Percentiles rank a stretch among this genome's conserved stretches.
Evolutionary conservation across 1,140 invertebrate genomes (phyloP).

Genomic region (Meloidogyne chitwoodi): DNA sequence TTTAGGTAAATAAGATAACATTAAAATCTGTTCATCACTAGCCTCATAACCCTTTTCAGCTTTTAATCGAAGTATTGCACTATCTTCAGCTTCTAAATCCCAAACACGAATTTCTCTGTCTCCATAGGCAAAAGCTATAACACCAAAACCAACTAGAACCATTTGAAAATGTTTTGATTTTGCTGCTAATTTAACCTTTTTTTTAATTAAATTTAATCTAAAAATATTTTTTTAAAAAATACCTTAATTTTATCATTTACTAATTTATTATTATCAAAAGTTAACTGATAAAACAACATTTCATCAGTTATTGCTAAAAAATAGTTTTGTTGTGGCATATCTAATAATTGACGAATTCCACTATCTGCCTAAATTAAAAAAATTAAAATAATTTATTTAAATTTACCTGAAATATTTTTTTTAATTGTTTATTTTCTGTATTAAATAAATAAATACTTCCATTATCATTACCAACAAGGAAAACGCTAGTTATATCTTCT

Average conservation of each 20-base stretch:
- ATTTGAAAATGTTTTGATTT: constrained; percentile 66
- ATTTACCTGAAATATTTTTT: constrained; percentile 33
- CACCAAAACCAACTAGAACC: constrained; percentile 22
- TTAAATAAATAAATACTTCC: constrained; percentile 34
- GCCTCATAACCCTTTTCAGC: constrained; percentile 60
- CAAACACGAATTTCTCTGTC: constrained; percentile 72
- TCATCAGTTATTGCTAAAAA: constrained; percentile 35
- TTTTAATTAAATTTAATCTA: not conserved
- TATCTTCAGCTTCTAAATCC: constrained; percentile 87
- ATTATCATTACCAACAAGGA: constrained; percentile 31
- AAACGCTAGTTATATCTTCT: constrained; percentile 11
- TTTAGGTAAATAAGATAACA: constrained; percentile 60
- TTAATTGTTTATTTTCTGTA: constrained; percentile 17
- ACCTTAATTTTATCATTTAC: constrained; percentile 43
- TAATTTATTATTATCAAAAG: constrained; percentile 60
- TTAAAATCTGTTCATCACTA: constrained; percentile 63
- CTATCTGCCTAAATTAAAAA: constrained; percentile 24
- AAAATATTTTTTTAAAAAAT: not conserved
- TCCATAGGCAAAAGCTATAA: constrained; percentile 44
- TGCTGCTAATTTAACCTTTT: constrained; percentile 65
- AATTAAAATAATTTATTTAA: not conserved
- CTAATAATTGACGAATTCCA: constrained; percentile 31
- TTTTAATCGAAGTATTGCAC: constrained; percentile 60
- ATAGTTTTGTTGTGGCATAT: constrained; percentile 30
- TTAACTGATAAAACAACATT: constrained; percentile 49